Evolutionary conservation across 2,888 invertebrate genomes (phyloP), one percentile per base, ranked within the genome.

Genomic region (Halocaridina rubra): DNA sequence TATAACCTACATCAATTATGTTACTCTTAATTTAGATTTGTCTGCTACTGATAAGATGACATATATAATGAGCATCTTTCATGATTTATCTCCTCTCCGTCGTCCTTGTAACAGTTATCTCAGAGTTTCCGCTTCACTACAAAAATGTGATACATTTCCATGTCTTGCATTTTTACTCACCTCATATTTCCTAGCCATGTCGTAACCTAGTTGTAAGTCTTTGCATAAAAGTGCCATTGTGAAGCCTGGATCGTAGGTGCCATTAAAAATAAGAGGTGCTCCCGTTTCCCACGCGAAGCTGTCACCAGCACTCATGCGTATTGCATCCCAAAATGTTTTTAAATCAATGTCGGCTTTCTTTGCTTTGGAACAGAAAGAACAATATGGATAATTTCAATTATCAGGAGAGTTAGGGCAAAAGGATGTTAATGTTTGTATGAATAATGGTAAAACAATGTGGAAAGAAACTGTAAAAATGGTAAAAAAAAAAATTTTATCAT

Each of bases 251-350:
- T 88, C 86, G 29, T 88, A 88, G 24, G 30, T 67, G 7, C 87
- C 88, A 10, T 76, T 76, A 76, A 88, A 64, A n/a, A 88, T 59
- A 22, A 84, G 46, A 3, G 88, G 88, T 27, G 67, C 81, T 13
- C 84, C 80, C 7, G 88, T 88, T 80, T 88, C 87, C 88, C 87
- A 87, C 33, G 80, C 75, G 77, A 88, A 88, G 72, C 81, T 81
- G 61, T 86, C 74, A 0, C 88, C 88, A 2, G 86, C 86, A 10
- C 87, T 86, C 39, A 78, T 30, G 7, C 88, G 77, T 8, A 88
- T 88, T 13, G 84, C 85, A 61, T 87, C 71, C 86, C 86, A 88
- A 80, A 88, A 88, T 22, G 69, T 67, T 32, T 84, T 79, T 80
- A 88, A 64, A 80, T 88, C 85, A 27, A 88, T n/a, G 29, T 72